Conservation (phyloP, 2,888 invertebrate genomes). For the Molorchus minor region DNA sequence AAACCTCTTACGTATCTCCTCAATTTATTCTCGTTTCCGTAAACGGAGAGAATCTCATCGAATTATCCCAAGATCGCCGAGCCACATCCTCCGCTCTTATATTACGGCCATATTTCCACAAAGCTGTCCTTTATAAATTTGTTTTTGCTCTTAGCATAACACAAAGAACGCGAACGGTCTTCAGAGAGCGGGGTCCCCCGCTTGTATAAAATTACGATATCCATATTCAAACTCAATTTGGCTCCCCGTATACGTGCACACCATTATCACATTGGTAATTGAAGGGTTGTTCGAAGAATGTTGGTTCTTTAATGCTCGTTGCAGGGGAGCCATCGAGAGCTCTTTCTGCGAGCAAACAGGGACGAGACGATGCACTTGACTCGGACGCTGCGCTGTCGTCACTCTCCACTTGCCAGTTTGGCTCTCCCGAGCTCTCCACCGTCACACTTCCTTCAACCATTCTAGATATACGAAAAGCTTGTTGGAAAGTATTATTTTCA, state of each 20-base stretch:
- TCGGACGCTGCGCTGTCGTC: constrained; percentile 31
- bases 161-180: constrained; percentile 28
- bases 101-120: constrained; percentile 44
- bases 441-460: not conserved
- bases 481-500: constrained; percentile 13
- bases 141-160: constrained; percentile 25
- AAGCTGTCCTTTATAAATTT: constrained; percentile 33
- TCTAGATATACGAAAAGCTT: constrained; percentile 11
- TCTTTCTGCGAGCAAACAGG: constrained; percentile 48
- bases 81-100: constrained; percentile 40
- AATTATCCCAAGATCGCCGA: constrained; percentile 5
- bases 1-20: not conserved
- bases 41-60: constrained; percentile 7
- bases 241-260: constrained; percentile 40
- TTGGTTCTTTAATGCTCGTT: constrained; percentile 52
- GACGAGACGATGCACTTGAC: constrained; percentile 45
- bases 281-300: constrained; percentile 53
- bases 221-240: constrained; percentile 53
- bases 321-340: constrained; percentile 51
- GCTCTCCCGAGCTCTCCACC: constrained; percentile 21
- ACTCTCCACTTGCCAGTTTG: constrained; percentile 41
- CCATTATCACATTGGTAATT: constrained; percentile 56
- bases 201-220: constrained; percentile 44
- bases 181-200: constrained; percentile 36
- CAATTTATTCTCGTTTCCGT: not conserved